phyloP scores from a whole-genome alignment of 2,888 invertebrate genomes.

The Dascillus cervinus region DNA sequence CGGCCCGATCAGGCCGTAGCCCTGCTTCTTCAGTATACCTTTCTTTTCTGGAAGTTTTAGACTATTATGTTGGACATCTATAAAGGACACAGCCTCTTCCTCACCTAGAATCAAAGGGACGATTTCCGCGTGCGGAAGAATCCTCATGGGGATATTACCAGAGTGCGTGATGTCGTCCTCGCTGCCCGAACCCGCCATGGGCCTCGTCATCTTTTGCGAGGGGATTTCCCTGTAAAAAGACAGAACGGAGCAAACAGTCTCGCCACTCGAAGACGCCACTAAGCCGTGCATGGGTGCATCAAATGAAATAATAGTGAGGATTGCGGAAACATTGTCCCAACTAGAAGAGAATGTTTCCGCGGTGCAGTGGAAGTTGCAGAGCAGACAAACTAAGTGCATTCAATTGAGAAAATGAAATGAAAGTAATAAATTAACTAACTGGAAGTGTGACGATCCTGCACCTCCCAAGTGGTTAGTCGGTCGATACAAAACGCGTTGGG shows the following conservation, averaged over 20 bases:
- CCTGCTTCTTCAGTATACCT: constrained; percentile 83
- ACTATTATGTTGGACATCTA: constrained; percentile 70
- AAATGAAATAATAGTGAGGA: no score
- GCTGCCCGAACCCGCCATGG: constrained; percentile 55
- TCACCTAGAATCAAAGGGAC: constrained; percentile 53
- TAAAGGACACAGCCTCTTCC: constrained; percentile 74
- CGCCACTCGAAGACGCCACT: no score
- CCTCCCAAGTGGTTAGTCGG: constrained; percentile 65
- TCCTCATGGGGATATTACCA: constrained; percentile 44
- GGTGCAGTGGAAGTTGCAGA: no score
- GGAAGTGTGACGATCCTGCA: constrained; percentile 56
- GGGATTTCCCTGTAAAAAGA: constrained; percentile 71
- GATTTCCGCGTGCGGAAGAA: background rate
- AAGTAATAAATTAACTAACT: constrained; percentile 66
- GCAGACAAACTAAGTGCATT: no score
- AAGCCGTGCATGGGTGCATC: no score
- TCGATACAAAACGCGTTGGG: constrained; percentile 66
- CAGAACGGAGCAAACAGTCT: no score
- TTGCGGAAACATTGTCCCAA: no score
- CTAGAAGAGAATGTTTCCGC: no score
- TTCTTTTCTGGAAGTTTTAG: constrained; percentile 82
- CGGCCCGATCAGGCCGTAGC: constrained; percentile 68
- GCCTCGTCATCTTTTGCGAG: constrained; percentile 66
- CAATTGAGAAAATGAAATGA: no score
- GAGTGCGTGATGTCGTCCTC: constrained; percentile 73